Base-by-base conservation (phyloP, 1,140 invertebrate genomes). In the Lordiphosa collinella region DNA sequence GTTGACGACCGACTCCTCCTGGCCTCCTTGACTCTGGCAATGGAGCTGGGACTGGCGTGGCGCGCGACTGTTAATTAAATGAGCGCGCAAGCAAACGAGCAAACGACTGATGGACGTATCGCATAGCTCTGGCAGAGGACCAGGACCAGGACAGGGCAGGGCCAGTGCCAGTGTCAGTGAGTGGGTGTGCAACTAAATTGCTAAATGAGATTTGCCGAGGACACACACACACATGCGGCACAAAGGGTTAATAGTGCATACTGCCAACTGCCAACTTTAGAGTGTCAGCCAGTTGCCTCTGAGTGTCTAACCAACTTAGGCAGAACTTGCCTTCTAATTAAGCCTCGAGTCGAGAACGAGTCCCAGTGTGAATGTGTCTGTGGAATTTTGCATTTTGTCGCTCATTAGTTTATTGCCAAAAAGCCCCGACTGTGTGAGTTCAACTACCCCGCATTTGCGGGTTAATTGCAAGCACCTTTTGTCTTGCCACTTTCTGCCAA, bases 161-260 rank as follows among this genome's bases (percentile, higher is more conserved):
- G 35, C 34, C 34, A 16, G 40, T 56, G 55, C 43, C n/a, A n/a
- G n/a, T n/a, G n/a, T n/a, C n/a, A 36, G 36, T 71, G 76, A 86
- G 82, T 86, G 82, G 82, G 82, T 86, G 82, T 86, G 82, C 69
- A 61, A 60, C 82, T 86, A 86, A 86, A 86, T 86, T 86, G 82
- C 84, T 74, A 86, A 86, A 86, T 86, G 82, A 68, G 82, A 86
- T 78, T 63, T 59, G 72, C 50, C 44, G 59, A 73, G 78, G 63
- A 29, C 13, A 31, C 22, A 18, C 13, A 37, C 48, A 59, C 44
- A 13, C 2, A 41, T 14, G 4, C 37, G 68, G 69, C 75, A 82
- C 68, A 82, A 84, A 76, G 72, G 76, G 76, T 80, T 80, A 82
- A 82, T 82, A 82, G 78, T 84, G 78, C 78, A 82, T 66, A 67